Evolutionary conservation across 2,888 invertebrate genomes (phyloP).

Genomic region (Phortica okadai): DNA sequence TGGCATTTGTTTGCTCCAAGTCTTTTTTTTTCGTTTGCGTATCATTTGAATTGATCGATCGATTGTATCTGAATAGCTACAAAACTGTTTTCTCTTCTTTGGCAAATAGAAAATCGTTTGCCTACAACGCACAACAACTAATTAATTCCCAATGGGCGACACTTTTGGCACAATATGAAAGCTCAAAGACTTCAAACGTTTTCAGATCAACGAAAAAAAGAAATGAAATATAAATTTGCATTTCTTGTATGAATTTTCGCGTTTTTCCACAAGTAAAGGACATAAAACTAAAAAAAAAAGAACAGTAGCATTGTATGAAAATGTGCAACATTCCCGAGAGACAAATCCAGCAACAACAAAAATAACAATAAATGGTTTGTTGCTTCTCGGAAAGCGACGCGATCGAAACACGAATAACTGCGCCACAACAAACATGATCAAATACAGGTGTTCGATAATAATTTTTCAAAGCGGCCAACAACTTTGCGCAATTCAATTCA

Average conservation of each 20-base stretch:
- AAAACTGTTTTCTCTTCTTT: neutral
- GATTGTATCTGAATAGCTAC: neutral
- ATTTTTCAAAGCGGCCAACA: constrained; percentile 61
- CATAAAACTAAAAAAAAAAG: neutral
- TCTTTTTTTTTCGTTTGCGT: constrained; percentile 20
- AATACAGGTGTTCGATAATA: constrained; percentile 65
- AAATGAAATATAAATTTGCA: constrained; percentile 50
- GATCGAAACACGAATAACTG: neutral
- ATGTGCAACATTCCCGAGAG: constrained; percentile 36
- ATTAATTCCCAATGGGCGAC: constrained; percentile 69
- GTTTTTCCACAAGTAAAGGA: constrained; percentile 4
- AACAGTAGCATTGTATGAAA: constrained; percentile 43
- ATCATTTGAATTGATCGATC: neutral
- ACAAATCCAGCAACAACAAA: constrained; percentile 40
- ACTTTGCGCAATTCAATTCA: constrained; percentile 50
- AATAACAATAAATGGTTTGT: neutral
- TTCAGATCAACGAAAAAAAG: neutral
- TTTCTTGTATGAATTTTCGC: constrained; percentile 36
- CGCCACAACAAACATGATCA: constrained; percentile 44
- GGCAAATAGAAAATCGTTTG: constrained; percentile 12
- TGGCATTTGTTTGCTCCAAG: constrained; percentile 34
- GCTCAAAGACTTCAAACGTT: constrained; percentile 1
- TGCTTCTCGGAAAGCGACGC: constrained; percentile 41
- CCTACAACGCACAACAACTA: constrained; percentile 47
- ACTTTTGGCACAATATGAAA: constrained; percentile 48